Conservation (phyloP, 2,113 vertebrate genomes). For the Microtus richardsoni region DNA sequence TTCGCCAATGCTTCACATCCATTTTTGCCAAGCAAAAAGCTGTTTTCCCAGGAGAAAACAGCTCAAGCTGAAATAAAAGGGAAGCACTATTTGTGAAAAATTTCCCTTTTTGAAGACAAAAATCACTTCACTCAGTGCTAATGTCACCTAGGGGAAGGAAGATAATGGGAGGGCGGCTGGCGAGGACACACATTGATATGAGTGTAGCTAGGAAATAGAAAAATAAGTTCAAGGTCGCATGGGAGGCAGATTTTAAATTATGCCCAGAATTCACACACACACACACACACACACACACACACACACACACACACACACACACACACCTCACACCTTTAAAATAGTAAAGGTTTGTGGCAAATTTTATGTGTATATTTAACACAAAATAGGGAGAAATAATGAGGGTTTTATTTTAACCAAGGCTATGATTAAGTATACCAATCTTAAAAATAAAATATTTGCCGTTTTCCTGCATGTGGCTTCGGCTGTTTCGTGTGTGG, state of each 20-base stretch:
- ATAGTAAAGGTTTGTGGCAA: background rate
- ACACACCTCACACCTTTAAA: background rate
- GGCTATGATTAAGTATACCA: background rate
- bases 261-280: background rate
- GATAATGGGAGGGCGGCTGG: background rate
- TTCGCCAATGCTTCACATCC: constrained; percentile 83
- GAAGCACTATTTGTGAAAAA: constrained; percentile 79
- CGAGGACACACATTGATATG: background rate
- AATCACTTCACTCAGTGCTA: constrained; percentile 67
- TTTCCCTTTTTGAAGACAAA: constrained; percentile 77
- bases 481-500: background rate
- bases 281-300: background rate
- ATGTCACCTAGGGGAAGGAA: constrained; percentile 63
- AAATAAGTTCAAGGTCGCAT: constrained; percentile 18
- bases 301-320: background rate
- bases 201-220: background rate
- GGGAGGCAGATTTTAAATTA: background rate
- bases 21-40: constrained; percentile 85
- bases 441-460: constrained; percentile 28
- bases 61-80: constrained; percentile 82
- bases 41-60: constrained; percentile 83
- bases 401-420: constrained; percentile 28
- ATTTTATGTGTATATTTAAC: background rate
- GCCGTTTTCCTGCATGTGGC: background rate
- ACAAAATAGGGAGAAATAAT: background rate